Evolutionary conservation across 2,888 invertebrate genomes (phyloP).

Genomic region (Cantharis lateralis): DNA sequence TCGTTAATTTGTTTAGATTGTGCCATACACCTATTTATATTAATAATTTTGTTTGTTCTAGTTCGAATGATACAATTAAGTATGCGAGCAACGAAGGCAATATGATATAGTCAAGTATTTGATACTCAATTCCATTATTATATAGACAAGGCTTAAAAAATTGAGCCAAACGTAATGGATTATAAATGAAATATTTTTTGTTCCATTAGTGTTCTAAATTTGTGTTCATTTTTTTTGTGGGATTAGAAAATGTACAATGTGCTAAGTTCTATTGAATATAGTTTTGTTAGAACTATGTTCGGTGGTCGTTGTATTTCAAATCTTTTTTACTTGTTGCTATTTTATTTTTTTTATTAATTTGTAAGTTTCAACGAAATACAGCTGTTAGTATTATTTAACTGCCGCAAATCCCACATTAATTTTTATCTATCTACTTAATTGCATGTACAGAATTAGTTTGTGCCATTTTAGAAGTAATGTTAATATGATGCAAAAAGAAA

Average conservation of each 20-base stretch:
- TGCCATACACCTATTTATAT: neutral
- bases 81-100: slow-evolving; percentile 41
- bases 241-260: slow-evolving; percentile 13
- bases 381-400: slow-evolving; percentile 45
- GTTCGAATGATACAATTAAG: slow-evolving; percentile 39
- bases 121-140: slow-evolving; percentile 29
- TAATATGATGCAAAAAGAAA: slow-evolving; percentile 26
- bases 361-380: slow-evolving; percentile 38
- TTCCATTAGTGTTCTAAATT: slow-evolving; percentile 32
- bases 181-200: slow-evolving; percentile 9
- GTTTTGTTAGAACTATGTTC: neutral
- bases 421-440: slow-evolving; percentile 36
- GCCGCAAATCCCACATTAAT: slow-evolving; percentile 49
- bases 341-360: slow-evolving; percentile 7
- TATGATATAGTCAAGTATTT: slow-evolving; percentile 41
- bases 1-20: neutral
- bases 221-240: slow-evolving; percentile 39
- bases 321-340: slow-evolving; percentile 12
- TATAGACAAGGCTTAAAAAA: slow-evolving; percentile 36
- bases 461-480: slow-evolving; percentile 53
- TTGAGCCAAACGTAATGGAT: slow-evolving; percentile 29
- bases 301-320: neutral
- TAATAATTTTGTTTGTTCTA: slow-evolving; percentile 40
- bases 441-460: slow-evolving; percentile 48
- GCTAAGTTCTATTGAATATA: slow-evolving; percentile 10